phyloP scores from a whole-genome alignment of 2,113 vertebrate species.

The Hypanus sabinus region DNA sequence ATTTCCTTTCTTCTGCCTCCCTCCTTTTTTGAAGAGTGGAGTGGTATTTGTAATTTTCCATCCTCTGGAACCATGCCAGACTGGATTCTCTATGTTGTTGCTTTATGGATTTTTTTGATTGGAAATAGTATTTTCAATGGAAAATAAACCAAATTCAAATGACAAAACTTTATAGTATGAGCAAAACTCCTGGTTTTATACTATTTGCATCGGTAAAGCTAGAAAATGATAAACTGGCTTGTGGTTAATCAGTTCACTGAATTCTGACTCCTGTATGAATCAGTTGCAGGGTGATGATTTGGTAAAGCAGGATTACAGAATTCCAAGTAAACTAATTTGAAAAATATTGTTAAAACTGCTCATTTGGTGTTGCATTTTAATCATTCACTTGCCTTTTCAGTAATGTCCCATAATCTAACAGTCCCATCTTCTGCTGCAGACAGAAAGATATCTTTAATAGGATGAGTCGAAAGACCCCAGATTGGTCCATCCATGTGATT shows the following conservation, averaged over 20 bases:
- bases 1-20: too few relatives aligned
- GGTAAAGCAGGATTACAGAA: background rate
- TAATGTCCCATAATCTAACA: constrained; percentile 90
- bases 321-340: background rate
- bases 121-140: background rate
- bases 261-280: background rate
- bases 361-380: background rate
- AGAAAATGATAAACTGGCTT: background rate
- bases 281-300: background rate
- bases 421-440: constrained; percentile 93
- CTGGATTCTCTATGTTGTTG: background rate
- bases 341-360: background rate
- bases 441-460: constrained; percentile 82
- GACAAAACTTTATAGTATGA: background rate
- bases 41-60: too few relatives aligned
- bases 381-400: constrained; percentile 70
- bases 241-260: background rate
- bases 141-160: background rate
- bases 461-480: constrained; percentile 86
- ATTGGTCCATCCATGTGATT: constrained; percentile 90
- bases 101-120: background rate
- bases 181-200: background rate
- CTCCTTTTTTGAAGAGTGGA: too few relatives aligned
- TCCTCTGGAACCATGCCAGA: too few relatives aligned
- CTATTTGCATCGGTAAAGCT: background rate